Conservation (phyloP, 2,113 vertebrate species). For the Bufo gargarizans region DNA sequence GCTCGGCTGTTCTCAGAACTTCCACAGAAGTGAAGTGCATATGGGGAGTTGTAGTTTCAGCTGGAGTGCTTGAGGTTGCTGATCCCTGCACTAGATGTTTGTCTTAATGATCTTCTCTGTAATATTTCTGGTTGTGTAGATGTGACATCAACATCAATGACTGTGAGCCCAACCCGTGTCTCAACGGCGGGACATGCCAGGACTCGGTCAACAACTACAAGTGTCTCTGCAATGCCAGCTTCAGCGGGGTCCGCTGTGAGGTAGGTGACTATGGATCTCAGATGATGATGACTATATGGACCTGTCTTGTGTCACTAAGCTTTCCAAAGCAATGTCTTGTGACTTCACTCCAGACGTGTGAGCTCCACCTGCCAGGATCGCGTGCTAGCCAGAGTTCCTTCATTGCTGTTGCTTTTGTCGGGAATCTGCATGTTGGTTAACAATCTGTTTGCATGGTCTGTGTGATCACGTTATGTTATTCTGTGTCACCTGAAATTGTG, state of each 20-base stretch:
- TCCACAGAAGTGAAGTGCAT: too few species aligned
- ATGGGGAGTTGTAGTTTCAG: too few species aligned
- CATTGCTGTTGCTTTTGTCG: conserved; percentile 54
- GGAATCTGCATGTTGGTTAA: conserved; percentile 33
- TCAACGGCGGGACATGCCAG: conserved; percentile 88
- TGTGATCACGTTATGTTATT: conserved; percentile 3
- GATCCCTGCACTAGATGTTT: background rate
- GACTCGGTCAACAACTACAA: conserved; percentile 77
- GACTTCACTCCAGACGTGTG: background rate
- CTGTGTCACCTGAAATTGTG: background rate
- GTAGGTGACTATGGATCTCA: conserved; percentile 57
- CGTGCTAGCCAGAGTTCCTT: background rate
- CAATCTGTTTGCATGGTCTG: conserved; percentile 33
- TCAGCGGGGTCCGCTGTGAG: conserved; percentile 83
- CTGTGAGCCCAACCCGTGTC: conserved; percentile 86
- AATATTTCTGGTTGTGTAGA: conserved; percentile 69
- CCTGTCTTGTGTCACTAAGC: background rate
- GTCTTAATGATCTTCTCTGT: background rate
- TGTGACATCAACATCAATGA: conserved; percentile 84
- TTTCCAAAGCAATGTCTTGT: background rate
- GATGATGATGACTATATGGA: background rate
- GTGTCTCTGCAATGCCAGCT: conserved; percentile 84
- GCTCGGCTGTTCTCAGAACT: too few species aligned
- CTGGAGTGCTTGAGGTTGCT: too few species aligned
- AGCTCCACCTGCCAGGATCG: background rate